Evolutionary conservation across 2,797 vertebrate species (phyloP).

Genomic region (Molossus alvarezi): DNA sequence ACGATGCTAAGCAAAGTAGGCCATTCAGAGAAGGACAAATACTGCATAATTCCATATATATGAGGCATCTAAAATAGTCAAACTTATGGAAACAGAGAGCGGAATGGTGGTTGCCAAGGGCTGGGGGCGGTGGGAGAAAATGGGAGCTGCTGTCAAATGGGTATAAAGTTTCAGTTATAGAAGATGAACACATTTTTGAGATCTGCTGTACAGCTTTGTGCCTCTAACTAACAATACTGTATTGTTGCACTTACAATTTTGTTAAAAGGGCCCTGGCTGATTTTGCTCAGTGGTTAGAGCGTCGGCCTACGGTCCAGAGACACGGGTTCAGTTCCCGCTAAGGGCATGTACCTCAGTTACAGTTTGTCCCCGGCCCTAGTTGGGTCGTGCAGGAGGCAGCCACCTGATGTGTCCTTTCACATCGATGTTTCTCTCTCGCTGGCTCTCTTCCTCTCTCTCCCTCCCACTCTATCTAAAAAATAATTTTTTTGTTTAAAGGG

Average conservation of each 20-base stretch:
- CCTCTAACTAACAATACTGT: not conserved
- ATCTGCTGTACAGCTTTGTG: not conserved
- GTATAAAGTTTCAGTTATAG: not conserved
- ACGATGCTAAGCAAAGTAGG: not conserved
- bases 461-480: too few species aligned
- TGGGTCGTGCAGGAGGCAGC: too few species aligned
- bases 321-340: too few species aligned
- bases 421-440: too few species aligned
- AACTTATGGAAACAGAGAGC: not conserved
- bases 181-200: not conserved
- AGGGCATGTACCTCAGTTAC: too few species aligned
- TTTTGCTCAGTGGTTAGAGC: not conserved
- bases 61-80: not conserved
- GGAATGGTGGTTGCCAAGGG: not conserved
- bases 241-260: accelerated
- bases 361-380: too few species aligned
- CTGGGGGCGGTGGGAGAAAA: not conserved
- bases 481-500: not conserved
- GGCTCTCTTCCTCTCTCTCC: too few species aligned
- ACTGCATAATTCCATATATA: not conserved
- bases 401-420: too few species aligned
- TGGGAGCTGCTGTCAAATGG: accelerated
- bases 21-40: not conserved
- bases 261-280: not conserved
- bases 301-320: too few species aligned